These are phyloP conservation scores for Hippocampus guttulatus DNA, from an alignment of 2,113 vertebrate genomes.

Conservation along the genomic window DNA sequence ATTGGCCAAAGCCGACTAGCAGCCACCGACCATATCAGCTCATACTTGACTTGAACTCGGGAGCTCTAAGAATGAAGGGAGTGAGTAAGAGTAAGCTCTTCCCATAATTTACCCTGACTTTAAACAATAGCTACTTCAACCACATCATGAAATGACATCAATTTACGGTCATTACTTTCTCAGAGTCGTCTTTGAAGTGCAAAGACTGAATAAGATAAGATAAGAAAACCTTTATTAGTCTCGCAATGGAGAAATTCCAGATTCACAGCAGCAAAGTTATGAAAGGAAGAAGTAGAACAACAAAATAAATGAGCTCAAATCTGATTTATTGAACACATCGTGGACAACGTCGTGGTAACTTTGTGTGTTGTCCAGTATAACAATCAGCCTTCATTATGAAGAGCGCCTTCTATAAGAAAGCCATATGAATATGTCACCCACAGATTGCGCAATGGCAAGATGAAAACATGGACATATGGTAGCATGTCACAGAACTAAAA, in stretches of 20 bases:
- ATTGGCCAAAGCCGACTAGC: slow-evolving; percentile 33
- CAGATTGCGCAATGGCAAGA: slow-evolving; percentile 14
- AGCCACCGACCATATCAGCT: slow-evolving; percentile 27
- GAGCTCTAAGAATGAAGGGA: neutral
- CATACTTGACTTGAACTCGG: slow-evolving; percentile 22
- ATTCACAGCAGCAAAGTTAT: no score
- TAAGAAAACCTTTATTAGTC: no score
- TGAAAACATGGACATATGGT: slow-evolving; percentile 27
- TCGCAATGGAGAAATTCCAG: no score
- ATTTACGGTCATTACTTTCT: slow-evolving; percentile 29
- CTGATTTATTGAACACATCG: neutral
- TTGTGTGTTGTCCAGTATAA: slow-evolving; percentile 11
- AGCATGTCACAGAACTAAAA: slow-evolving; percentile 16
- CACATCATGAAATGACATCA: slow-evolving; percentile 34
- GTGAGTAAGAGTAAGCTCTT: slow-evolving; percentile 4
- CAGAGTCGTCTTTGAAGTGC: neutral
- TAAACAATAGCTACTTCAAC: slow-evolving; percentile 27
- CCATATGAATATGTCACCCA: slow-evolving; percentile 49
- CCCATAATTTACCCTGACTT: slow-evolving; percentile 31
- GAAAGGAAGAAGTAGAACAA: no score
- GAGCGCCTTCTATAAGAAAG: slow-evolving; percentile 13
- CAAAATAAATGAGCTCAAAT: slow-evolving; percentile 16
- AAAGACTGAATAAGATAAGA: no score
- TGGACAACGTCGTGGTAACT: neutral
- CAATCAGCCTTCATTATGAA: neutral